Conservation (phyloP, 2,113 vertebrate species). For the Nansenia antarctica region DNA sequence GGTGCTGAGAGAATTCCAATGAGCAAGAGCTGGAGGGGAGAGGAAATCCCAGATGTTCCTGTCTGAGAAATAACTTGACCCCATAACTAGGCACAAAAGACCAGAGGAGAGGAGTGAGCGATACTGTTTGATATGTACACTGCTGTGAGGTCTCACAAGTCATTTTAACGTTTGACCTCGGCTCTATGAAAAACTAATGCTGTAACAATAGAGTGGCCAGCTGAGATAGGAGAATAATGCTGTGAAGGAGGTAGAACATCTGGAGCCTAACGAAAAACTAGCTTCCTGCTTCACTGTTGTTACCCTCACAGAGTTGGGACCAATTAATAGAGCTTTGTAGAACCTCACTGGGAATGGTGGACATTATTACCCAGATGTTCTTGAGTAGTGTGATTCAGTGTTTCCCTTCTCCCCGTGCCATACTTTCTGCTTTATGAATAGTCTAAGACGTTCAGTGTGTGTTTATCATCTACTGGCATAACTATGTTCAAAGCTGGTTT, state of each 20-base stretch:
- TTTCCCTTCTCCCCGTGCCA: conserved; percentile 14
- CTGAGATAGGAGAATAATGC: conserved; percentile 30
- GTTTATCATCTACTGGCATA: neutral
- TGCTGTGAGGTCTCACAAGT: conserved; percentile 46
- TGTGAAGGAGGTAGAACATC: conserved; percentile 13
- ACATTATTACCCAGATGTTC: conserved; percentile 1
- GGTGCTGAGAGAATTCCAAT: conserved; percentile 8
- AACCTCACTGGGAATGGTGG: neutral
- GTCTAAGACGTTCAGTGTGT: neutral
- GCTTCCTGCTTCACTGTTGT: conserved; percentile 6
- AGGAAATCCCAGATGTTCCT: conserved; percentile 68
- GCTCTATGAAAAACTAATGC: conserved; percentile 48
- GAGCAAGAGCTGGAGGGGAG: conserved; percentile 40
- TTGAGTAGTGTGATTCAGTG: conserved; percentile 20
- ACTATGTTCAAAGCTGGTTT: neutral
- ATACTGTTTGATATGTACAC: conserved; percentile 41
- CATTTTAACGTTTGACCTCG: conserved; percentile 61
- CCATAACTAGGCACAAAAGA: conserved; percentile 38
- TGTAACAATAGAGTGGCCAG: conserved; percentile 35
- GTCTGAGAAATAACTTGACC: conserved; percentile 62
- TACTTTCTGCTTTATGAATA: neutral
- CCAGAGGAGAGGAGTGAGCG: conserved; percentile 34
- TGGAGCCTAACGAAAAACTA: conserved; percentile 20
- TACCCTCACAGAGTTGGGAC: conserved; percentile 5
- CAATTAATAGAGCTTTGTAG: conserved; percentile 14